Conservation (phyloP, 2,113 vertebrate species). For the Merops nubicus region DNA sequence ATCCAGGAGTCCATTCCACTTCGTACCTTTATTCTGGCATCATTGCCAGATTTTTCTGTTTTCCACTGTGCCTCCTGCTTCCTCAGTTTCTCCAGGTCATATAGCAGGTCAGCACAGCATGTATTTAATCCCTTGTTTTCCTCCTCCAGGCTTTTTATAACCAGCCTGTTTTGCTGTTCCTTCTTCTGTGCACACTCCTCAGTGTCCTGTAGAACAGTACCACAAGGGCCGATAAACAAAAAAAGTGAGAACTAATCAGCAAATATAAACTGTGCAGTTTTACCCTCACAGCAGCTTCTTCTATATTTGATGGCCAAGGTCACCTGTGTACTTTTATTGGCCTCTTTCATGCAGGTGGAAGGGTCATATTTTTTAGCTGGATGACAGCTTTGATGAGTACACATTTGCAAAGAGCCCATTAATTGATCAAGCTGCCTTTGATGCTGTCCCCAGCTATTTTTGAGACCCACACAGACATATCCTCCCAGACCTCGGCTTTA, state of each 20-base stretch:
- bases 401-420: slow-evolving; percentile 92
- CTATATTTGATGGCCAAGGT: slow-evolving; percentile 89
- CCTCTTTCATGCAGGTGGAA: slow-evolving; percentile 88
- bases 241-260: slow-evolving; percentile 85
- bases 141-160: slow-evolving; percentile 85
- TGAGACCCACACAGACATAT: slow-evolving; percentile 91
- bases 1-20: slow-evolving; percentile 7
- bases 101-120: slow-evolving; percentile 84
- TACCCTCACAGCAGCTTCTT: slow-evolving; percentile 79
- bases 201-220: slow-evolving; percentile 84
- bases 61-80: slow-evolving; percentile 81
- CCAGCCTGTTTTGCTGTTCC: slow-evolving; percentile 85
- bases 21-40: slow-evolving; percentile 87
- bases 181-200: slow-evolving; percentile 82
- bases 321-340: slow-evolving; percentile 87
- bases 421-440: slow-evolving; percentile 97
- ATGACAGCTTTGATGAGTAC: slow-evolving; percentile 96
- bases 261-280: slow-evolving; percentile 81
- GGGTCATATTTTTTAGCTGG: slow-evolving; percentile 88
- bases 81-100: slow-evolving; percentile 91
- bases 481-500: slow-evolving; percentile 91
- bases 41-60: slow-evolving; percentile 80
- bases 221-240: slow-evolving; percentile 79
- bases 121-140: slow-evolving; percentile 87
- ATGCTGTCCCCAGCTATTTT: slow-evolving; percentile 94